A percentile compares a stretch with the other conserved stretches of the same genome.
These are phyloP conservation scores for Tolypeutes matacus DNA, from an alignment of 2,797 vertebrate species.

Conservation along the genomic window DNA sequence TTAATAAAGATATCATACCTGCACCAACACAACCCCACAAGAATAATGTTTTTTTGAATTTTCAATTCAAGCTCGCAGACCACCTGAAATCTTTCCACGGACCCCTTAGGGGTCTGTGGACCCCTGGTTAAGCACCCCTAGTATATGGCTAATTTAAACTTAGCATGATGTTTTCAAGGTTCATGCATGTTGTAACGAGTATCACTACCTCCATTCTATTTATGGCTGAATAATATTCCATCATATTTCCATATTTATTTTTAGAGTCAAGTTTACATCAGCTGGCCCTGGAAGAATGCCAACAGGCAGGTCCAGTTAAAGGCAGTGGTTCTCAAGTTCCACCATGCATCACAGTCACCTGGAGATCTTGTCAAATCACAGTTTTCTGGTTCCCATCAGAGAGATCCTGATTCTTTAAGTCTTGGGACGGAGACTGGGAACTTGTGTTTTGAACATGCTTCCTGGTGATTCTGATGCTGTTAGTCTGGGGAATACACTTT, in stretches of 20 bases:
- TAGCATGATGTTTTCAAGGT: too few species aligned
- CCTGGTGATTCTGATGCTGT: not conserved
- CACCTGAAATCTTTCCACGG: too few species aligned
- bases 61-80: too few species aligned
- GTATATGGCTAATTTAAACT: too few species aligned
- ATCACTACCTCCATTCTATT: not conserved
- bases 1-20: too few species aligned
- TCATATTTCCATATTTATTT: not conserved
- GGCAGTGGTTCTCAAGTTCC: not conserved
- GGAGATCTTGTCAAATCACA: not conserved
- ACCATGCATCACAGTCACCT: not conserved
- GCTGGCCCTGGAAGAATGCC: not conserved
- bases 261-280: not conserved
- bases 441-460: not conserved
- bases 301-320: not conserved
- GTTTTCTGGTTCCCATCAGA: not conserved
- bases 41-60: too few species aligned
- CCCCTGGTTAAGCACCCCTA: too few species aligned
- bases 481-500: not conserved
- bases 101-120: too few species aligned
- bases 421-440: not conserved
- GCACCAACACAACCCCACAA: too few species aligned
- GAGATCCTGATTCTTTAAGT: not conserved
- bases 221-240: not conserved
- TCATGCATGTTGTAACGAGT: too few species aligned